phyloP scores from a whole-genome alignment of 2,888 invertebrate species.

The Platerodrilus igneus region DNA sequence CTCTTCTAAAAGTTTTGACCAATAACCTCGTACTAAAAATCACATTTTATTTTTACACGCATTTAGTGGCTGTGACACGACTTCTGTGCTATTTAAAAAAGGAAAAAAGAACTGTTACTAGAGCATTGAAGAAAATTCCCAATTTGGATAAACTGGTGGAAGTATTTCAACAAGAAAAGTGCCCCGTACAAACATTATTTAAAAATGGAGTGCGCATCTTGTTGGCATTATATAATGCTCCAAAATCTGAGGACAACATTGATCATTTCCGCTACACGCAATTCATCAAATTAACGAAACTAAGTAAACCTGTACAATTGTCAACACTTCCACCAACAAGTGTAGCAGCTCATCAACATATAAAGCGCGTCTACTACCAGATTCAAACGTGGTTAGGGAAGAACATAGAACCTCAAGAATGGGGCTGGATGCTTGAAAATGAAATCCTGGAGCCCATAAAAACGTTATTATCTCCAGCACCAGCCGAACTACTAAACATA shows the following conservation, averaged over 20 bases:
- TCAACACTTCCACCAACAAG: constrained; percentile 39
- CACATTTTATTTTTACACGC: constrained; percentile 31
- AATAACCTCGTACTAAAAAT: constrained; percentile 29
- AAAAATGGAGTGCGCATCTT: constrained; percentile 33
- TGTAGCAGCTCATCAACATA: constrained; percentile 37
- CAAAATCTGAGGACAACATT: constrained; percentile 31
- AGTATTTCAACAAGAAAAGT: constrained; percentile 40
- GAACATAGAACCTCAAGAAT: constrained; percentile 29
- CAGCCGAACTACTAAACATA: constrained; percentile 30
- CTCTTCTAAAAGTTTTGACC: constrained; percentile 37
- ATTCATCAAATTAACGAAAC: constrained; percentile 36
- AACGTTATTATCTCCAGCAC: constrained; percentile 35
- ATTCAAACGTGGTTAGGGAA: no score
- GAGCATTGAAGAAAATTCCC: constrained; percentile 22
- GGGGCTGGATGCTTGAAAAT: constrained; percentile 32
- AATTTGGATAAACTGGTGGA: constrained; percentile 33
- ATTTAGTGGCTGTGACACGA: constrained; percentile 34
- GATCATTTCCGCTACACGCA: constrained; percentile 28
- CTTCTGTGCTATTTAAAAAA: constrained; percentile 33
- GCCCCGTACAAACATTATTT: constrained; percentile 35
- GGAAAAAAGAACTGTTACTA: constrained; percentile 33
- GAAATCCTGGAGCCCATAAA: constrained; percentile 35
- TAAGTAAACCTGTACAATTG: constrained; percentile 38
- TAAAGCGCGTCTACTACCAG: constrained; percentile 27
- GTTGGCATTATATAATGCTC: constrained; percentile 39